Base-by-base conservation (phyloP, 2,113 vertebrate species). In the Isichthys henryi region DNA sequence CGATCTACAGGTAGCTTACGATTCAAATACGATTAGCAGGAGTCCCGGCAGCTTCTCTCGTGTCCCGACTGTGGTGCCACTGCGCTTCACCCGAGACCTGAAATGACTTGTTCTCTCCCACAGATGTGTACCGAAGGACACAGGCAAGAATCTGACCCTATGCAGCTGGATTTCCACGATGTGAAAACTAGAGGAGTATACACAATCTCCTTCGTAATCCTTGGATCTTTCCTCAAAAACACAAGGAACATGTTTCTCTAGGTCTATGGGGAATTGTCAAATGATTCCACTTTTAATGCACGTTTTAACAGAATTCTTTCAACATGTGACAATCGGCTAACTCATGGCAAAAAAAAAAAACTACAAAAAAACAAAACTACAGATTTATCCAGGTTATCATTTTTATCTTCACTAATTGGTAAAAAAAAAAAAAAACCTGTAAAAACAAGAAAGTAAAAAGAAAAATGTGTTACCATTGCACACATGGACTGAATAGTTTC, bases 211-310 rank as follows among this genome's bases (percentile, higher is more conserved):
- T 87, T 77, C 58, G 52, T 86, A 48, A 70, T 90, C 74, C 83
- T 90, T 43, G n/a, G 21, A 56, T n/a, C 80, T 85, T 74, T 86
- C 87, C 77, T 88, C 56, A 43, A 35, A 46, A 70, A 88, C 27
- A 49, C 35, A 58, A 49, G 62, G 53, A 88, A 88, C 49, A 88
- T 49, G 9, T 90, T n/a, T 90, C 49, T 70, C 58, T 88, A 43
- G 88, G 82, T 58, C 62, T 86, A 86, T 86, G 82, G 82, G 74
- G 53, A 70, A 90, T 35, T 53, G 39, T 88, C 88, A 88, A 58
- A 88, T 88, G 88, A 88, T 90, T 90, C 27, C 66, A 74, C 90
- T 85, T 43, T 88, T 90, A 83, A 86, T 90, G 86, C 49, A 52
- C 82, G 39, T 23, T 89, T 89, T 56, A 87, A 27, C 89, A 31